Evolutionary conservation across 2,113 vertebrate species (phyloP).

Genomic region (Polypterus bichir): DNA sequence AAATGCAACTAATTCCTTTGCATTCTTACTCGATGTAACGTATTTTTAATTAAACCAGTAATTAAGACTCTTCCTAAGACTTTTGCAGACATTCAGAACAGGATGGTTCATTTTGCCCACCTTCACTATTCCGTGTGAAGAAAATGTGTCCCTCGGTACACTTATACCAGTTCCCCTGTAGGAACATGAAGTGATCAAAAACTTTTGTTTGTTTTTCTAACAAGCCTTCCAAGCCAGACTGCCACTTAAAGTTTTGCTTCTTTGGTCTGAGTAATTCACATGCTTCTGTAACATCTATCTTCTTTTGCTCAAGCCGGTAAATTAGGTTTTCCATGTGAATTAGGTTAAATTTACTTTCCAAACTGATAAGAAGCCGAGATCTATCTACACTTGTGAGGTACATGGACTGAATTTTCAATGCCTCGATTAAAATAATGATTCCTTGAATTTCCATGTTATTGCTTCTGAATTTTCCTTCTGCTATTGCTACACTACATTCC

Average conservation of each 20-base stretch:
- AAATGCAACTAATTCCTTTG: no score
- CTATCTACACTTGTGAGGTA: neutral
- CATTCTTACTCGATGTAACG: no score
- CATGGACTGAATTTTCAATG: neutral
- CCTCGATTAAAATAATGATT: conserved; percentile 7
- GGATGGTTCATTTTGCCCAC: neutral
- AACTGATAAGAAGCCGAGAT: neutral
- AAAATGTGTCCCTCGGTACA: conserved; percentile 12
- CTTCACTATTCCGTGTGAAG: conserved; percentile 3
- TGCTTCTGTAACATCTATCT: neutral
- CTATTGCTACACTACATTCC: neutral
- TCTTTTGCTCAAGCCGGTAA: neutral
- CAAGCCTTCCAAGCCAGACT: neutral
- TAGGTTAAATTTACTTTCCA: neutral
- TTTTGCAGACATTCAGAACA: conserved; percentile 13
- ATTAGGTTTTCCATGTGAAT: neutral
- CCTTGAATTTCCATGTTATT: conserved; percentile 1
- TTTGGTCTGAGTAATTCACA: neutral
- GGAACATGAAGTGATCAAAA: conserved; percentile 3
- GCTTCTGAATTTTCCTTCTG: neutral
- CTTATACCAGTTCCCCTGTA: conserved; percentile 13
- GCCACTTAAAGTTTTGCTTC: neutral
- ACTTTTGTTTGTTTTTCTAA: neutral
- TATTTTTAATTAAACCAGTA: no score
- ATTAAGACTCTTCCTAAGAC: no score